Evolutionary conservation across 2,797 vertebrate genomes (phyloP).

Genomic region (Tachyglossus aculeatus): DNA sequence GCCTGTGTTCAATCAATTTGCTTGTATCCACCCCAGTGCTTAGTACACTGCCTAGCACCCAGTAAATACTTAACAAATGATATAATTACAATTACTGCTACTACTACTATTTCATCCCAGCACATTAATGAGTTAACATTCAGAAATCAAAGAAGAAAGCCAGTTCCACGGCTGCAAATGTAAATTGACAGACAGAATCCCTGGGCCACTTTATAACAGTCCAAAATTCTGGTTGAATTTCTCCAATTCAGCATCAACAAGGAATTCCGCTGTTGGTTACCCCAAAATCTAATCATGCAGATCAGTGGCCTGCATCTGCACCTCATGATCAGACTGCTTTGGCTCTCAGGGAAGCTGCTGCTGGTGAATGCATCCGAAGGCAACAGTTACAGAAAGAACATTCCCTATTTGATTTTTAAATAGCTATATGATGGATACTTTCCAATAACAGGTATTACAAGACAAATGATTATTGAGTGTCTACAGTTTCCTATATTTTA

Average conservation of each 20-base stretch:
- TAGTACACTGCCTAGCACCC: too few species aligned
- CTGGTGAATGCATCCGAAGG: constrained; percentile 2
- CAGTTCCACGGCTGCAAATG: neutral
- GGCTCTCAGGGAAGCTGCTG: neutral
- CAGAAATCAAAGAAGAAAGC: neutral
- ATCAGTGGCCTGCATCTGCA: constrained; percentile 32
- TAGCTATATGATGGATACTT: neutral
- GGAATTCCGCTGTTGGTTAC: constrained; percentile 13
- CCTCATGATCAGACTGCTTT: neutral
- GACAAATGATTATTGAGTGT: too few species aligned
- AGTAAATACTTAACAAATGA: too few species aligned
- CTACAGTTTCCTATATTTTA: too few species aligned
- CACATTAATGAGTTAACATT: fast-evolving
- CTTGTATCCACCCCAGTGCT: too few species aligned
- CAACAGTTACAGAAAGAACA: constrained; percentile 10
- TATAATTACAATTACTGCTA: too few species aligned
- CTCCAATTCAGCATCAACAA: constrained; percentile 14
- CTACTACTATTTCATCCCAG: neutral
- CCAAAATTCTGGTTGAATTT: neutral
- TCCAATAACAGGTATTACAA: neutral
- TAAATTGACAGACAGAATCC: neutral
- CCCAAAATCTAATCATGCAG: constrained; percentile 13
- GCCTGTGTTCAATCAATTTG: too few species aligned
- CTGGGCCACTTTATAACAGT: fast-evolving
- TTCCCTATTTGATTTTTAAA: neutral